Base-by-base conservation (phyloP, 1,140 invertebrate species). In the Apis florea region DNA sequence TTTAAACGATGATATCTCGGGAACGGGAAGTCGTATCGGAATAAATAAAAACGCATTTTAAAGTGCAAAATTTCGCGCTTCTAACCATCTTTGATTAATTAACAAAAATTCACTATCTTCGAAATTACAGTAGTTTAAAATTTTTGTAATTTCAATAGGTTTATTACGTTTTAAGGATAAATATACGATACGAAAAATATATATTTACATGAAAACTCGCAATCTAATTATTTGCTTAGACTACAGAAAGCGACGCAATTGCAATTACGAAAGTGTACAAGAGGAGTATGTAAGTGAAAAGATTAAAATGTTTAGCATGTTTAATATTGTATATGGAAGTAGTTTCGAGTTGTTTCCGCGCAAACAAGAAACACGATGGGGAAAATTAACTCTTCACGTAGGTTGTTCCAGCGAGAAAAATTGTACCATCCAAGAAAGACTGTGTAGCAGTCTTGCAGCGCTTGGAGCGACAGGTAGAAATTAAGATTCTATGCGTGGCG, bases 401-500 rank as follows among this genome's bases (percentile, higher is more conserved):
- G 54, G 24, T 13, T 13, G 31, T 49, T 49, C 19, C 31, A 11
- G 49, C 47, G 49, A 21, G 31, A 67, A 71, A 53, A 47, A 56
- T 72, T 15, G 6, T 40, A 26, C 53, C 54, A 13, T 56, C 56
- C 54, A 40, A 53, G 75, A 24, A 71, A 70, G 64, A 63, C 53
- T 31, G 74, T 31, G 74, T 26, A 58, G 54, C 54, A 13, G n/a
- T 59, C 26, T 56, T 15, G 13, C 40, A 73, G 24, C 61, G 59
- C 79, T 71, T 24, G 11, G 51, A 24, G 74, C 63, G 73, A 85
- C 74, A 79, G 80, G 53, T 77, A 86, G 69, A 76, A 86, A 86
- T 85, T 85, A 83, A 86, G 75, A 83, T 76, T 83, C 71, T 54
- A 67, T 68, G 58, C 26, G 78, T 49, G 56, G n/a, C 66, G 58